Base-by-base conservation (phyloP, 2,888 invertebrate genomes). In the Hydroisotoma schaefferi region DNA sequence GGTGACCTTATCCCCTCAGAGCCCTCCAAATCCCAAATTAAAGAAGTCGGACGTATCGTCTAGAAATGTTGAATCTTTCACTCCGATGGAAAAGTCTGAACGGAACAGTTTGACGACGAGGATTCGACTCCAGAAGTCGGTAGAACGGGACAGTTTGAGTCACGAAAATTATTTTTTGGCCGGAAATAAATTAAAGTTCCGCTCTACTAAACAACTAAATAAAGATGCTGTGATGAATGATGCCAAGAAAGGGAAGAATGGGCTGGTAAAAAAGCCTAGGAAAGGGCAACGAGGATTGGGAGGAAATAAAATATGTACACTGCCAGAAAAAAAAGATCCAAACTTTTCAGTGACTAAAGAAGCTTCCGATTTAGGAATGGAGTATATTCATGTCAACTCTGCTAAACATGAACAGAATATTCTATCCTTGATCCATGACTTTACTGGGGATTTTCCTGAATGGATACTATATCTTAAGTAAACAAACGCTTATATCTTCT, bases 401-500 rank as follows among this genome's bases (percentile, higher is more conserved):
- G 53, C 33, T 43, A 43, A 47, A 23, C 65, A 65, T 26, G 58
- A 57, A 3, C 44, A 58, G 12, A 52, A 59, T 25, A 59, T 59
- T 26, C 27, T 53, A 15, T 2, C 20, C 5, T 4, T 59, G 5
- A n/a, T 61, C 18, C 40, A 37, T 12, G 44, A 54, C 23, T 20
- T 25, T 5, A 40, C 54, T n/a, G 53, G 48, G 12, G 67, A 70
- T 40, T 67, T 68, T 55, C 68, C 70, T 18, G 40, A 59, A 23
- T 70, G 70, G 70, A 15, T 68, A 1, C 53, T 51, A 8, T 59
- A 64, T 26, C 59, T 69, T 28, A 62, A 57, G 67, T 65, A 64
- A 57, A 12, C 51, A 51, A 29, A 49, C n/a, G n/a, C n/a, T n/a
- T n/a, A n/a, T n/a, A n/a, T n/a, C n/a, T n/a, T n/a, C n/a, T n/a